Evolutionary conservation across 2,113 vertebrate species (phyloP).

Genomic region (Lepisosteus oculatus): DNA sequence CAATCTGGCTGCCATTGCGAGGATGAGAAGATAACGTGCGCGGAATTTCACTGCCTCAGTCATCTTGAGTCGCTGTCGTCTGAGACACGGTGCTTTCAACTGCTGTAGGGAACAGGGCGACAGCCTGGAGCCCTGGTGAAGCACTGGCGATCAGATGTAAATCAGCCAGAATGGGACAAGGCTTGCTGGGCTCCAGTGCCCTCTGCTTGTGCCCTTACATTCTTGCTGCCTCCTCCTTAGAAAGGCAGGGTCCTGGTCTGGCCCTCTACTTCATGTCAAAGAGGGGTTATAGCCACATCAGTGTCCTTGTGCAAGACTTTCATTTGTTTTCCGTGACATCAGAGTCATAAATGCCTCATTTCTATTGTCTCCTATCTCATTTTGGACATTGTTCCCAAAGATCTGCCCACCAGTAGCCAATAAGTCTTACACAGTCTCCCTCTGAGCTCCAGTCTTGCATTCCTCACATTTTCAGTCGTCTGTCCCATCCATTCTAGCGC

Average conservation of each 20-base stretch:
- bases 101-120: slow-evolving; percentile 30
- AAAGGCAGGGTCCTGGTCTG: slow-evolving; percentile 48
- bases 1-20: too few relatives aligned
- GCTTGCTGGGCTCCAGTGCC: slow-evolving; percentile 43
- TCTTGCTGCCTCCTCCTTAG: slow-evolving; percentile 20
- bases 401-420: slow-evolving; percentile 65
- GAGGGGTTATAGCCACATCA: slow-evolving; percentile 35
- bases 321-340: slow-evolving; percentile 43
- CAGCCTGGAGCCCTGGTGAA: slow-evolving; percentile 41
- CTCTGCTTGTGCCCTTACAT: slow-evolving; percentile 47
- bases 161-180: slow-evolving; percentile 65
- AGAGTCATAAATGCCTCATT: slow-evolving; percentile 74
- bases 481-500: slow-evolving; percentile 49
- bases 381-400: slow-evolving; percentile 61
- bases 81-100: slow-evolving; percentile 47
- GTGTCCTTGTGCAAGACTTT: slow-evolving; percentile 48
- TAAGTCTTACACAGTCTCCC: slow-evolving; percentile 76
- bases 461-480: slow-evolving; percentile 72
- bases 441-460: slow-evolving; percentile 72
- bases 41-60: slow-evolving; percentile 36
- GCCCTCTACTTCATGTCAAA: slow-evolving; percentile 38
- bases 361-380: slow-evolving; percentile 72
- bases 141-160: slow-evolving; percentile 68
- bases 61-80: slow-evolving; percentile 4
- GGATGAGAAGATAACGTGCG: slow-evolving; percentile 4